phyloP scores from a whole-genome alignment of 1,140 invertebrate genomes.

The Pseudomyrmex cubaensis region DNA sequence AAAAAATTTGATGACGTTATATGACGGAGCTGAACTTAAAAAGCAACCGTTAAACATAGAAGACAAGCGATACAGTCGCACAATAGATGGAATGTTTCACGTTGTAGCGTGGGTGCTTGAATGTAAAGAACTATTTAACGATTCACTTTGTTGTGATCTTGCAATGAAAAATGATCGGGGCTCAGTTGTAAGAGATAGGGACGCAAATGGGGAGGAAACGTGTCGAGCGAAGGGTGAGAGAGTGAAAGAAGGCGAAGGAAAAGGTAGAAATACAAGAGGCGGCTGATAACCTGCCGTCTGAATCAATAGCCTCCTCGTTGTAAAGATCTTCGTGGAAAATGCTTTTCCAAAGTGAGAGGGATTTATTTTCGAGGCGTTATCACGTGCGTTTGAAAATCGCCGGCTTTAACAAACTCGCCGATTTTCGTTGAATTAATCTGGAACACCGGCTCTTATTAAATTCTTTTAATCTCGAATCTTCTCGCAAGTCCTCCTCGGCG shows the following conservation, averaged over 20 bases:
- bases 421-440: conserved; percentile 41
- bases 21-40: background rate
- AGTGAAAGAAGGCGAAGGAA: background rate
- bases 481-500: background rate
- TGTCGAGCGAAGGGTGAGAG: background rate
- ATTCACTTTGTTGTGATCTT: conserved; percentile 17
- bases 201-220: conserved; percentile 4
- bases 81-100: background rate
- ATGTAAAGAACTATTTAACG: conserved; percentile 11
- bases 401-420: conserved; percentile 8
- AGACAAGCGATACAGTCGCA: background rate
- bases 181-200: conserved; percentile 10
- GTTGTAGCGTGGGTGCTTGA: background rate
- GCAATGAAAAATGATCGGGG: conserved; percentile 22
- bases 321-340: conserved; percentile 31
- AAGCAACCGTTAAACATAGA: conserved; percentile 8
- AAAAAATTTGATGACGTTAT: background rate
- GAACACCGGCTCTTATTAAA: conserved; percentile 38
- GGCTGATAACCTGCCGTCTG: conserved; percentile 2
- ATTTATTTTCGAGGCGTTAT: background rate
- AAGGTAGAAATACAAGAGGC: conserved; percentile 17
- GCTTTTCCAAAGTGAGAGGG: conserved; percentile 1
- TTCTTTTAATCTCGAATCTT: conserved; percentile 37
- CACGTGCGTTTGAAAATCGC: background rate
- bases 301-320: conserved; percentile 29